Evolutionary conservation across 2,797 vertebrate genomes (phyloP).

Genomic region (Myripristis murdjan): DNA sequence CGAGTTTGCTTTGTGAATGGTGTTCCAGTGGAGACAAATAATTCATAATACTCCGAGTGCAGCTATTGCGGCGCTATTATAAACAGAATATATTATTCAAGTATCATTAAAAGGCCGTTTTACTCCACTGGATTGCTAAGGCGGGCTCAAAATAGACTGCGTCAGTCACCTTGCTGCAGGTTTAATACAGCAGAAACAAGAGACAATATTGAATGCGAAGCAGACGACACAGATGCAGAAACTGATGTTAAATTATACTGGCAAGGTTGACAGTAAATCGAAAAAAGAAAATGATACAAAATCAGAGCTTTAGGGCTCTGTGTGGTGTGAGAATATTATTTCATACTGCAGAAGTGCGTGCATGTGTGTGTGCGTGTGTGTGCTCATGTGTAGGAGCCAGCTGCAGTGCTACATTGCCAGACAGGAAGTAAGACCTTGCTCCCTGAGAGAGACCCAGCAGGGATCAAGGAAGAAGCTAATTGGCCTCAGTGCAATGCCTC

Average conservation of each 20-base stretch:
- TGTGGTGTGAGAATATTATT: slow-evolving; percentile 34
- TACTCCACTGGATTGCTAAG: slow-evolving; percentile 35
- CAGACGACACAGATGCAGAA: slow-evolving; percentile 57
- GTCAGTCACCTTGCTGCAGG: slow-evolving; percentile 25
- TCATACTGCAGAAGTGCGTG: slow-evolving; percentile 26
- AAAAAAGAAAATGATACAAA: slow-evolving; percentile 40
- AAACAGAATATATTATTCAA: slow-evolving; percentile 46
- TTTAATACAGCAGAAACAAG: slow-evolving; percentile 23
- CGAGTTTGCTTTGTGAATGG: slow-evolving; percentile 27
- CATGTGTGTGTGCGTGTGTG: not conserved
- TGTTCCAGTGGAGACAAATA: not conserved
- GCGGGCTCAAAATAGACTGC: slow-evolving; percentile 56
- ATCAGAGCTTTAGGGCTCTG: slow-evolving; percentile 15
- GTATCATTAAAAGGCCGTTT: slow-evolving; percentile 49
- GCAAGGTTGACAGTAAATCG: slow-evolving; percentile 46
- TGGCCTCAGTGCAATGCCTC: slow-evolving; percentile 63
- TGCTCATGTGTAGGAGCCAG: not conserved
- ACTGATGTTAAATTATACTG: not conserved
- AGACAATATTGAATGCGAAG: slow-evolving; percentile 34
- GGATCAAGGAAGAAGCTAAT: slow-evolving; percentile 64
- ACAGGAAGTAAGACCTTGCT: slow-evolving; percentile 41
- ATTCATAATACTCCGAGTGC: slow-evolving; percentile 22
- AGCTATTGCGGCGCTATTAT: not conserved
- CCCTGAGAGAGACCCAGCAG: slow-evolving; percentile 31
- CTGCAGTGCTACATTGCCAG: slow-evolving; percentile 38